Conservation (phyloP, 2,797 vertebrate genomes). For the Pipistrellus pygmaeus region DNA sequence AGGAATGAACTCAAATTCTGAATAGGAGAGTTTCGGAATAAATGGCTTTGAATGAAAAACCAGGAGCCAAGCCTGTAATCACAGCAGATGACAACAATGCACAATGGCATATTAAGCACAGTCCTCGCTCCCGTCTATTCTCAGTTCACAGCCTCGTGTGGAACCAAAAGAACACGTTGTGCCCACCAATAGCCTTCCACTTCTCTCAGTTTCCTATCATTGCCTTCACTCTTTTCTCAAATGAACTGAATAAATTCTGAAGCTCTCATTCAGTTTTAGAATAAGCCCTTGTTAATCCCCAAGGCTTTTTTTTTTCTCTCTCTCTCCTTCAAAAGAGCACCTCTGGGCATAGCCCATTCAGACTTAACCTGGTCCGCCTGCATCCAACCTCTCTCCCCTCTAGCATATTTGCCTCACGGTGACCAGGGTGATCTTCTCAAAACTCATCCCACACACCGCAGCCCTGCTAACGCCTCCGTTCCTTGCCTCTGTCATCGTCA, state of each 20-base stretch:
- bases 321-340: not conserved
- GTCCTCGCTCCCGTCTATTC: not conserved
- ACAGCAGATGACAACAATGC: slow-evolving; percentile 67
- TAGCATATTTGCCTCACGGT: not conserved
- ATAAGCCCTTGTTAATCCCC: not conserved
- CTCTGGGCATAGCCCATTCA: not conserved
- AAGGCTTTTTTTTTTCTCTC: not conserved
- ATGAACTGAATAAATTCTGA: slow-evolving; percentile 8
- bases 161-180: slow-evolving; percentile 17
- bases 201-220: not conserved
- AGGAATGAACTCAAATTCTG: slow-evolving; percentile 75
- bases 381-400: fast-evolving
- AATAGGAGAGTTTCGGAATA: slow-evolving; percentile 77
- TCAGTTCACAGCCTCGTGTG: not conserved
- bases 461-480: not conserved
- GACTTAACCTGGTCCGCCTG: not conserved
- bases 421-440: not conserved
- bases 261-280: not conserved
- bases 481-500: not conserved
- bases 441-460: not conserved
- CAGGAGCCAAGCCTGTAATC: slow-evolving; percentile 71
- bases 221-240: not conserved
- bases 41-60: slow-evolving; percentile 67
- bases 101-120: slow-evolving; percentile 36
- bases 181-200: not conserved